Evolutionary conservation across 2,113 vertebrate genomes (phyloP), one percentile per base, ranked within the genome.

Genomic region (Zapus hudsonius): DNA sequence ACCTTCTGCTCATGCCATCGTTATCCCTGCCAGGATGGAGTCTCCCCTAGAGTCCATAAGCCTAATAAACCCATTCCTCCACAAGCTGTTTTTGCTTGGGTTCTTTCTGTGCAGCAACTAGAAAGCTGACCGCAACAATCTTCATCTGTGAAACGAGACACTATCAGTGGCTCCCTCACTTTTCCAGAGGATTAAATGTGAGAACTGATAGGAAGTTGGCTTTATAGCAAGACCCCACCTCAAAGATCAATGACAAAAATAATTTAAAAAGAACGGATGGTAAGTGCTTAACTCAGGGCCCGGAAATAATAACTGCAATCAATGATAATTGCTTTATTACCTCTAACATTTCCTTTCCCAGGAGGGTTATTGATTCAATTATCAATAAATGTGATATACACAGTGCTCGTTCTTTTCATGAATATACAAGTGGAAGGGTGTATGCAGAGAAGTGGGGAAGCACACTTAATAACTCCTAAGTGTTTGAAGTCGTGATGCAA

Each of bases 71-170:
- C n/a, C n/a, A n/a, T n/a, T n/a, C n/a, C n/a, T n/a, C n/a, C n/a
- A n/a, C n/a, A n/a, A n/a, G n/a, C n/a, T n/a, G n/a, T n/a, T n/a
- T n/a, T n/a, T n/a, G n/a, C n/a, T n/a, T n/a, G n/a, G n/a, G n/a
- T n/a, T n/a, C n/a, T n/a, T n/a, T n/a, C n/a, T n/a, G n/a, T n/a
- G n/a, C n/a, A n/a, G n/a, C n/a, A n/a, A n/a, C n/a, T n/a, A n/a
- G n/a, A n/a, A n/a, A n/a, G n/a, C n/a, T n/a, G n/a, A n/a, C n/a
- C n/a, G n/a, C n/a, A n/a, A n/a, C n/a, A n/a, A n/a, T n/a, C n/a
- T n/a, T 90, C 33, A 63, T 66, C 80, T 70, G 9, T 66, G 75
- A 92, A 92, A 82, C 27, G 38, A 72, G 47, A 88, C 17, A 91
- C 38, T 33, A 66, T 70, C 19, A 36, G n/a, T 6, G 13, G 47